Percentiles rank a stretch among this genome's conserved stretches.
Conservation (phyloP, 2,797 vertebrate genomes). For the Chiroxiphia lanceolata region DNA sequence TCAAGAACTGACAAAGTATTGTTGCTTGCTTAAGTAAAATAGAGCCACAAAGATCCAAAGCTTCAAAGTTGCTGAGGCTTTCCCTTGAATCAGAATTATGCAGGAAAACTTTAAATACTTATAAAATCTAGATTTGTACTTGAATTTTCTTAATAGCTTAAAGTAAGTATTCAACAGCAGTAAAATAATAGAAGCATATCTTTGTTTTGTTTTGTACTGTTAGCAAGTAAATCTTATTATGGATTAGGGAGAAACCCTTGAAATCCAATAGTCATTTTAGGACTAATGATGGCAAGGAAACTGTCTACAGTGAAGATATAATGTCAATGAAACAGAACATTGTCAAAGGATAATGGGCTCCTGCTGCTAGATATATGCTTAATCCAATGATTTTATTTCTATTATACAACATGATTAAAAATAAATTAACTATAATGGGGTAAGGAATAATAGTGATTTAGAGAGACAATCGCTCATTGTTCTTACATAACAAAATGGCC, state of each 20-base stretch:
- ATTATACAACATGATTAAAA: slow-evolving; percentile 68
- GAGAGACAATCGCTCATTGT: slow-evolving; percentile 59
- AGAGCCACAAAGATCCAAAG: slow-evolving; percentile 3
- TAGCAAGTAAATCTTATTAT: slow-evolving; percentile 70
- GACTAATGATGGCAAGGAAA: slow-evolving; percentile 68
- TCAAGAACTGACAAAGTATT: background rate
- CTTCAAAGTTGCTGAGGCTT: slow-evolving; percentile 11
- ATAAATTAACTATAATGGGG: slow-evolving; percentile 71
- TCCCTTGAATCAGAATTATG: slow-evolving; percentile 12
- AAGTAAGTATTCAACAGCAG: slow-evolving; percentile 29
- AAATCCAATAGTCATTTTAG: slow-evolving; percentile 70
- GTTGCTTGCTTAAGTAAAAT: background rate
- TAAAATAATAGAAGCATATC: slow-evolving; percentile 60
- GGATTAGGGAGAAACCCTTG: slow-evolving; percentile 71
- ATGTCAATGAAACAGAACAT: slow-evolving; percentile 57
- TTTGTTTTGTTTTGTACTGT: slow-evolving; percentile 63
- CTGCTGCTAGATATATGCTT: slow-evolving; percentile 62
- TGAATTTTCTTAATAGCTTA: slow-evolving; percentile 29
- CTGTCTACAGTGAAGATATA: slow-evolving; percentile 55
- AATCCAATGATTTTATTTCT: slow-evolving; percentile 70
- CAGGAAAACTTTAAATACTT: slow-evolving; percentile 18
- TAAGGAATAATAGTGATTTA: slow-evolving; percentile 68
- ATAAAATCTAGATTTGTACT: slow-evolving; percentile 51
- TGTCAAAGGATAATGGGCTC: slow-evolving; percentile 63
- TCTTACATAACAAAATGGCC: slow-evolving; percentile 26